Conservation (phyloP, 2,113 vertebrate genomes). For the Anguilla rostrata region DNA sequence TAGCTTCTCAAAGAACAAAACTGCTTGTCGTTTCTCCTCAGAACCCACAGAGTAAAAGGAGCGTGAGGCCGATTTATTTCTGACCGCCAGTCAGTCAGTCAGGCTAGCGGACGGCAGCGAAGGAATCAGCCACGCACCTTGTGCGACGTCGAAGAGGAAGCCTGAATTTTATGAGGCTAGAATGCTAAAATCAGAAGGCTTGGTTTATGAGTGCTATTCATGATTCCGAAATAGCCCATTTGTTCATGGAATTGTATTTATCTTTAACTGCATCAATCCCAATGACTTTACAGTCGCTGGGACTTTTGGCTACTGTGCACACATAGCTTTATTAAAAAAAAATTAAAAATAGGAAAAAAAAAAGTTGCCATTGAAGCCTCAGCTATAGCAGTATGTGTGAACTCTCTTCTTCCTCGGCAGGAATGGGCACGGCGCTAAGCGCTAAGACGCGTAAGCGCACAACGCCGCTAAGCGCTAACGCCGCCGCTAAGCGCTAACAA, state of each 20-base stretch:
- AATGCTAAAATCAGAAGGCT: background rate
- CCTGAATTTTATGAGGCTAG: too few species aligned
- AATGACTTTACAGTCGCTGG: background rate
- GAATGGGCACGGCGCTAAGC: too few species aligned
- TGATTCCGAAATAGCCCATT: background rate
- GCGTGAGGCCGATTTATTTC: constrained; percentile 37
- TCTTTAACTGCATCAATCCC: background rate
- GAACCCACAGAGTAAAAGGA: constrained; percentile 34
- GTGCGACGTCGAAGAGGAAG: too few species aligned
- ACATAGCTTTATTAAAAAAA: background rate
- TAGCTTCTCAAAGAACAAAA: constrained; percentile 27
- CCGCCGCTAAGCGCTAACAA: too few species aligned
- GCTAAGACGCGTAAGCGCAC: too few species aligned
- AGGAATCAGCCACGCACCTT: background rate
- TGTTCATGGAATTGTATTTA: background rate
- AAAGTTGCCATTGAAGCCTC: background rate
- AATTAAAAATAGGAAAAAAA: background rate
- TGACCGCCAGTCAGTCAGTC: constrained; percentile 37
- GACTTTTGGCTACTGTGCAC: background rate
- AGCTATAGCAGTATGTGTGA: background rate
- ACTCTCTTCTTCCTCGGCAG: background rate
- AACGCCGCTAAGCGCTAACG: too few species aligned
- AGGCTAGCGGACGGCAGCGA: background rate
- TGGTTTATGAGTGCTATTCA: background rate
- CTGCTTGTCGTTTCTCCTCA: constrained; percentile 50